Base-by-base conservation (phyloP, 2,888 invertebrate genomes). In the Drosophila borborema region DNA sequence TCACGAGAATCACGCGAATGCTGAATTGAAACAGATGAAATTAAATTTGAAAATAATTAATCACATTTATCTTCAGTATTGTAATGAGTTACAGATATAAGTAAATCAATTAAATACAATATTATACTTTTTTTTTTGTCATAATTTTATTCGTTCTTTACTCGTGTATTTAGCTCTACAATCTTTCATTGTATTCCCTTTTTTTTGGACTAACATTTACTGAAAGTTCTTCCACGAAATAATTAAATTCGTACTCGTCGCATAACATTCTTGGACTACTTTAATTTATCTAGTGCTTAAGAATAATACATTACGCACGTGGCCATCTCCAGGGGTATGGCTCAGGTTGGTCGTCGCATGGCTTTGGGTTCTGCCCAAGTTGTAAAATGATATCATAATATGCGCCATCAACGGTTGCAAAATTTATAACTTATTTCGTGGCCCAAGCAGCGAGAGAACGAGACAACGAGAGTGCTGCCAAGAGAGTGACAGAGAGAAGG, bases 381-480 rank as follows among this genome's bases (percentile, higher is more conserved):
- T 92, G 92, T 92, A 92, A 91, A 91, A 91, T 92, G 91, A 91
- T 91, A 91, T 91, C 92, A 91, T 91, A 91, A 91, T 90, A 90
- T 89, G 90, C 91, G 81, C 91, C 92, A 91, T 91, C 91, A 92
- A 91, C 92, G 91, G 92, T 86, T 88, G 81, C 92, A 91, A 90
- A 92, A 91, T 91, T 91, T 91, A 91, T 92, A 91, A 91, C 92
- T 92, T 91, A 92, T 92, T 92, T 90, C 91, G 74, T 66, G 66
- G 70, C 64, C 18, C 64, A 20, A 70, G 71, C 34, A 70, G 71
- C 41, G 72, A 55, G 74, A 48, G 64, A 66, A 60, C 68, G 61
- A 58, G 59, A 63, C 28, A 20, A 51, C 51, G 56, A 38, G n/a
- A 54, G 61, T 6, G 45, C 45, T 34, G 46, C 48, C 7, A 43